Evolutionary conservation across 2,888 invertebrate species (phyloP).

Genomic region (Andrena praecox): DNA sequence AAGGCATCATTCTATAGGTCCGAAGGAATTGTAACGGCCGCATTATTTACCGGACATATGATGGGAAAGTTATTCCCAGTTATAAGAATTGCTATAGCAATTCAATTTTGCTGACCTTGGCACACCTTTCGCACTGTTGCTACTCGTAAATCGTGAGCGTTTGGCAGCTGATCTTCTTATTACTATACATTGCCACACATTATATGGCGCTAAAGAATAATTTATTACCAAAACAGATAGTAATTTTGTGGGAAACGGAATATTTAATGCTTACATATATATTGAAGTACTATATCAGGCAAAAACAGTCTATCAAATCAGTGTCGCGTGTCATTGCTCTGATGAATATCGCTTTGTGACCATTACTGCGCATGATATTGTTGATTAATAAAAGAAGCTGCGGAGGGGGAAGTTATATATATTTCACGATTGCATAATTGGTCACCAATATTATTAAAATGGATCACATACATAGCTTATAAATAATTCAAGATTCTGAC

Average conservation of each 20-base stretch:
- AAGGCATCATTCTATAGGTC: too few species aligned
- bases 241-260: too few species aligned
- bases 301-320: neutral
- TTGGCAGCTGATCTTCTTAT: neutral
- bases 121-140: neutral
- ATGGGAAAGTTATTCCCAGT: too few species aligned
- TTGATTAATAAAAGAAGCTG: neutral
- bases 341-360: neutral
- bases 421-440: neutral
- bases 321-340: neutral
- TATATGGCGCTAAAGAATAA: neutral
- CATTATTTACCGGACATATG: too few species aligned
- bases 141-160: neutral
- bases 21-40: too few species aligned
- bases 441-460: neutral
- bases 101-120: neutral
- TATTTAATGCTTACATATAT: neutral
- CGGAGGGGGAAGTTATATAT: neutral
- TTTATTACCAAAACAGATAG: neutral
- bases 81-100: neutral
- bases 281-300: neutral
- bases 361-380: neutral
- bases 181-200: neutral
- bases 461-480: neutral
- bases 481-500: conserved; percentile 2